Percentiles rank a stretch among this genome's conserved stretches.
Conservation (phyloP, 2,888 invertebrate species). For the Brachynemurus nebulosus region DNA sequence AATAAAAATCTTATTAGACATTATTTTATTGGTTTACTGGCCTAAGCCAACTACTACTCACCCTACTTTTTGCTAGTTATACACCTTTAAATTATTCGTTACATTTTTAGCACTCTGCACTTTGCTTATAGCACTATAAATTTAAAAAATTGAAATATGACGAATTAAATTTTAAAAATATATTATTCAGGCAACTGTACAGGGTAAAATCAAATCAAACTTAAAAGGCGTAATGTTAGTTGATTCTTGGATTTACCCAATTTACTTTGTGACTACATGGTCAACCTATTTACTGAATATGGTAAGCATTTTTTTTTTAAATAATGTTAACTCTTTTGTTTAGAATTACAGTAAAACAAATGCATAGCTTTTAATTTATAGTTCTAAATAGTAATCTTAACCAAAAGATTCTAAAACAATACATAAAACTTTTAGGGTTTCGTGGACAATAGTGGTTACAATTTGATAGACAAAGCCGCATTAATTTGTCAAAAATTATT, state of each 20-base stretch:
- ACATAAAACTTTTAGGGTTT: slow-evolving; percentile 18
- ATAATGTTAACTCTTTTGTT: no score
- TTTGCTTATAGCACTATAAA: no score
- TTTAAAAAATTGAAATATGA: no score
- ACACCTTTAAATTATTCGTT: no score
- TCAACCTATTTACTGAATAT: slow-evolving; percentile 60
- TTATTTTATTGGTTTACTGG: no score
- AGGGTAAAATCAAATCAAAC: slow-evolving; percentile 47
- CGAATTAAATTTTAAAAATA: neutral
- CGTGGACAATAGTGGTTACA: slow-evolving; percentile 23
- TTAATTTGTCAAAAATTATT: slow-evolving; percentile 23
- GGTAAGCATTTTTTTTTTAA: slow-evolving; percentile 30
- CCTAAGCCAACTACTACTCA: no score
- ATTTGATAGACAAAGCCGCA: slow-evolving; percentile 23
- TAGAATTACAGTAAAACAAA: no score
- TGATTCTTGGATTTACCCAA: slow-evolving; percentile 82
- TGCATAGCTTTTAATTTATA: no score
- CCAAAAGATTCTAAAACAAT: neutral
- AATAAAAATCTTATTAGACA: no score
- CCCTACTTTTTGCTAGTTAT: no score
- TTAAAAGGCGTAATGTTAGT: slow-evolving; percentile 70
- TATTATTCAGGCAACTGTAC: slow-evolving; percentile 41
- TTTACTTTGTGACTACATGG: slow-evolving; percentile 74
- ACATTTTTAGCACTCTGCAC: no score
- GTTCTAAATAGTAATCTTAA: neutral